Base-by-base conservation (phyloP, 2,797 vertebrate genomes). In the Hemitrygon akajei region DNA sequence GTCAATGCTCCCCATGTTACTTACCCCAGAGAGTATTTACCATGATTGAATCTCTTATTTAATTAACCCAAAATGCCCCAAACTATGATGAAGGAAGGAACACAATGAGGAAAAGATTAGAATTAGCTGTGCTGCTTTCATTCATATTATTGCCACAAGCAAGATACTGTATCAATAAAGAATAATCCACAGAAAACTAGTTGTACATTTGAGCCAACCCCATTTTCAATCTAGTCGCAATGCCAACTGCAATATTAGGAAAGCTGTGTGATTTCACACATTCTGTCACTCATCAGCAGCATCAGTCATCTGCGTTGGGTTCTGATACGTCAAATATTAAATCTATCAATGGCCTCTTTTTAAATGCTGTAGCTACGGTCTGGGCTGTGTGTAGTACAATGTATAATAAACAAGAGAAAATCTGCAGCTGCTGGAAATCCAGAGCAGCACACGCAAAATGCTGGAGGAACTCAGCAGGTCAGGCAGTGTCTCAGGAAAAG, bases 181-280 rank as follows among this genome's bases (percentile, higher is more conserved):
- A 76, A 93, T 93, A 93, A 93, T 93, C 91, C 91, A 93, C 91
- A 16, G 22, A 30, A 71, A 91, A 9, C 34, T 69, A 91, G 22
- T 69, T 69, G 14, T 91, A 91, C 3, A 37, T 18, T 40, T 71
- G 66, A 37, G 9, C 10, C 71, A 93, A 30, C 47, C 12, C 71
- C 22, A 73, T 47, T 27, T 92, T 27, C 12, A 14, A 40, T 20
- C 37, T 25, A 40, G 40, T 75, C 16, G 30, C 37, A 27, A 92
- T 47, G 56, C 69, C 34, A 71, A 34, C 11, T 71, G 56, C 56
- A 63, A 86, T 58, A 25, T 82, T 47, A 11, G 56, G 12, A 86
- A 58, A 60, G 82, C 3, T 86, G 58, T 22, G 56, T n/a, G 14
- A 63, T 7, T n/a, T 66, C 34, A 30, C 66, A 58, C 18, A 87